Base-by-base conservation (phyloP, 2,888 invertebrate genomes). In the Troides helena region DNA sequence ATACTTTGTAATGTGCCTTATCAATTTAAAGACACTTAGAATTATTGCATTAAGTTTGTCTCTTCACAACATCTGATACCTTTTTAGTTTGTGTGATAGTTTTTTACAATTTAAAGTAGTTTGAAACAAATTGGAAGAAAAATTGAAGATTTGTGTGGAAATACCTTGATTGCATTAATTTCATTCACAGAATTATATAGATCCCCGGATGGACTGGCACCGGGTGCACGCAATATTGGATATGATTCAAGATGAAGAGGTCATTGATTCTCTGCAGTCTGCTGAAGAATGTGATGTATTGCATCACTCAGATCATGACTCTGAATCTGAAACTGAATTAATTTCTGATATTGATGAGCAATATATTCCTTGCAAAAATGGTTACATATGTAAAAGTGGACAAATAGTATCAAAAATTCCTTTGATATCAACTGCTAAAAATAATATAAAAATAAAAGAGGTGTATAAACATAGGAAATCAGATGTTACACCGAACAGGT, bases 151-250 rank as follows among this genome's bases (percentile, higher is more conserved):
- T 43, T 68, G 81, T 81, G 78, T 72, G 80, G 82, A 88, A 86
- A 89, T 89, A 81, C 90, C 89, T 89, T 85, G 90, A 86, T 80
- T 86, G 82, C 81, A 83, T 88, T 90, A 81, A 89, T 91, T 90
- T 91, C 82, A 85, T 92, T 83, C 92, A 83, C 92, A 92, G 92
- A 93, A 83, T 78, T 85, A 82, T 89, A 84, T 89, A 83, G 92
- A 92, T 84, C 92, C 92, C 67, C 85, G 92, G 80, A 89, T 88
- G 88, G 92, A 92, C 85, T 92, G 92, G 92, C 88, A 87, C 73
- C 88, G 91, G 71, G 92, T 92, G 69, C 87, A 90, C 87, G 89
- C 91, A 70, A 92, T 92, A 79, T 85, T 90, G 87, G 85, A 87
- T 77, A 84, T 92, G 78, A 84, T 92, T 77, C 88, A 90, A 86